These are phyloP conservation scores for Cantharis lateralis DNA, from an alignment of 2,888 invertebrate genomes.

Conservation along the genomic window DNA sequence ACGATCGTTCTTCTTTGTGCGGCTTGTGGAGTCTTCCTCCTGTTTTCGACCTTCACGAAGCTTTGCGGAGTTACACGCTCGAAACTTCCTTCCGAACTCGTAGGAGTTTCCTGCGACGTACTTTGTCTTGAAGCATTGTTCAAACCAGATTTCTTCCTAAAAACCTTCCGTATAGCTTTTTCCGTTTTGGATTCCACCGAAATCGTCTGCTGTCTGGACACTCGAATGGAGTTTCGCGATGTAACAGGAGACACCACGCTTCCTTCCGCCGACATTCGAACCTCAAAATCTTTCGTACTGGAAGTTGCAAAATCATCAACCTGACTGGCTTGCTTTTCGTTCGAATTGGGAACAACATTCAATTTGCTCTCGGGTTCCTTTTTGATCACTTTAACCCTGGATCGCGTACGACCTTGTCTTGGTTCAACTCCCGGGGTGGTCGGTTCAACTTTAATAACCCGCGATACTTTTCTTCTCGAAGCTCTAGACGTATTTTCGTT, in stretches of 20 bases:
- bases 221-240: conserved; percentile 8
- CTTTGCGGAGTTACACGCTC: not conserved
- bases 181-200: conserved; percentile 40
- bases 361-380: not conserved
- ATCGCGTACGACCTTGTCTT: not conserved
- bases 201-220: conserved; percentile 16
- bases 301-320: conserved; percentile 37
- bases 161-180: conserved; percentile 15
- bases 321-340: not conserved
- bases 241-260: conserved; percentile 10
- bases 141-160: not conserved
- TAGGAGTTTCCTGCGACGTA: not conserved
- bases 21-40: not conserved
- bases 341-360: not conserved
- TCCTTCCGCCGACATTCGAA: conserved; percentile 29
- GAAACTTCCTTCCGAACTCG: not conserved
- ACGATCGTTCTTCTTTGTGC: conserved; percentile 16
- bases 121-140: not conserved
- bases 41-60: not conserved
- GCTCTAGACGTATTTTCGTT: not conserved
- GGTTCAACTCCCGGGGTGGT: not conserved
- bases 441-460: not conserved
- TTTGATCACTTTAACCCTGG: not conserved
- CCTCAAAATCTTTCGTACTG: conserved; percentile 43
- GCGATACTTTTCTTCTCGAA: not conserved